Evolutionary conservation across 2,113 vertebrate genomes (phyloP), one percentile per base, ranked within the genome.

Genomic region (Donacobius atricapilla): DNA sequence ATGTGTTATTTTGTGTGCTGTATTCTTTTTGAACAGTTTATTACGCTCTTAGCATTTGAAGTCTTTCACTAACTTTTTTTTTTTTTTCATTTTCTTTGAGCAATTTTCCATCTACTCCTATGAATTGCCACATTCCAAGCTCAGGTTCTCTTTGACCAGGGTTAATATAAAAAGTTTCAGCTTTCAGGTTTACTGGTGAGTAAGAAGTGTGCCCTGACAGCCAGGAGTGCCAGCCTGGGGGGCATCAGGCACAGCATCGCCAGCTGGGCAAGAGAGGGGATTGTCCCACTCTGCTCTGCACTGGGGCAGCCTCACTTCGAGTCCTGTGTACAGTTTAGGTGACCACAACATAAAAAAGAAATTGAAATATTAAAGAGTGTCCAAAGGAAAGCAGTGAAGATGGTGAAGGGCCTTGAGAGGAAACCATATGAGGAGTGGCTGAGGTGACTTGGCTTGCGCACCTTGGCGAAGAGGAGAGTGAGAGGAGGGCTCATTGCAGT

Each of bases 231-330:
- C 33, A 44, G 0, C 17, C 44, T 66, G 45, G 39, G 22, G 11
- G 0, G 23, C 39, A 51, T 30, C 53, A 50, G 35, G 27, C 15
- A n/a, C 33, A 73, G 44, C 19, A 81, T 50, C 0, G 0, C 27
- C 66, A 65, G 33, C 22, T 0, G 0, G 37, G 33, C 31, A 37
- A 44, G 44, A 39, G 33, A n/a, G 28, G 28, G 24, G 11, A 25
- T n/a, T 39, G 39, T 30, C 20, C 40, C 0, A 0, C 40, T n/a
- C 47, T 61, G 47, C 33, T 45, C 84, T 47, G 47, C 1, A 0
- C 19, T 70, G 48, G 5, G 7, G 40, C 6, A 2, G 27, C 33
- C 30, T 75, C 53, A 45, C 11, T 45, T 75, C 0, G 1, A 66
- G 16, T 39, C 0, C 6, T 28, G 13, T 6, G 8, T 3, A 7